These are phyloP conservation scores for Phania funesta DNA, from an alignment of 2,888 invertebrate species.

Conservation along the genomic window DNA sequence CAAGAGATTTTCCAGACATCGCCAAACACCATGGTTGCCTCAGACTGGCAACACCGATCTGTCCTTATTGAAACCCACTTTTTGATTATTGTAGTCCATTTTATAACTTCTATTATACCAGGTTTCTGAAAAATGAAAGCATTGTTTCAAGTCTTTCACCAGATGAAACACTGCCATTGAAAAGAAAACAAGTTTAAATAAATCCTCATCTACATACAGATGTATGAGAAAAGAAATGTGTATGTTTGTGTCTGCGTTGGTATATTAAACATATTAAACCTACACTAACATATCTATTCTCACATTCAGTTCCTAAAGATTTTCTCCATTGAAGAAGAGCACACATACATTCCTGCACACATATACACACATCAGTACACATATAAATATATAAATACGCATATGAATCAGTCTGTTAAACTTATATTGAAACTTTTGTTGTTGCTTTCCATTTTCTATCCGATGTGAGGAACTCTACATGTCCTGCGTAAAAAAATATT, in stretches of 20 bases:
- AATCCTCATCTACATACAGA: neutral
- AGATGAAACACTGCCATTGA: neutral
- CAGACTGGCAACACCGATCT: too few species aligned
- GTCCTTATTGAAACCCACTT: too few species aligned
- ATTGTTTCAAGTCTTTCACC: constrained; percentile 26
- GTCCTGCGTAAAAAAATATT: constrained; percentile 55
- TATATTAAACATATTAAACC: neutral
- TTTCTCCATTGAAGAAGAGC: too few species aligned
- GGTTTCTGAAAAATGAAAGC: too few species aligned
- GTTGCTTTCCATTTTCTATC: constrained; percentile 8
- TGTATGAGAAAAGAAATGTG: too few species aligned
- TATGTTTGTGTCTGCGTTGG: neutral
- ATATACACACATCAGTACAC: neutral
- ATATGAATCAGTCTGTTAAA: constrained; percentile 31
- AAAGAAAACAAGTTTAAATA: neutral
- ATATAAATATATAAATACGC: neutral
- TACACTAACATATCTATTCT: neutral
- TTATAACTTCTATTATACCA: too few species aligned
- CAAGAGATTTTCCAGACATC: too few species aligned
- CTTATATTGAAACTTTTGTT: constrained; percentile 15
- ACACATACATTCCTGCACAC: too few species aligned
- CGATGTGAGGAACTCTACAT: neutral
- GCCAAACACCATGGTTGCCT: too few species aligned
- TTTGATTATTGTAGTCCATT: too few species aligned
- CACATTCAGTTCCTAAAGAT: too few species aligned